A percentile compares a stretch with the other conserved stretches of the same genome.
Evolutionary conservation across 2,888 invertebrate species (phyloP).

Genomic region (Eilema caniola): DNA sequence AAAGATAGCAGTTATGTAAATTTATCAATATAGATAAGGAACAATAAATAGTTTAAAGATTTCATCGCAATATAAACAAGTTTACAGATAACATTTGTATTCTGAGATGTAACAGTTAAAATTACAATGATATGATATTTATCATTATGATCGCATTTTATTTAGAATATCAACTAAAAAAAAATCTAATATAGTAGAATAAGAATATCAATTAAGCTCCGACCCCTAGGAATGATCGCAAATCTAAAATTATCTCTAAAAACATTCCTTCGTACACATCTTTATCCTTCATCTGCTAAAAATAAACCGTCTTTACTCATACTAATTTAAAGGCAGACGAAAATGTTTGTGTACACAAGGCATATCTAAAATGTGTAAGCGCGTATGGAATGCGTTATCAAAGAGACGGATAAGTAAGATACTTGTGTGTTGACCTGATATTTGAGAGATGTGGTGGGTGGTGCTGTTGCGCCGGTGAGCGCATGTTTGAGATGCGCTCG

Average conservation of each 20-base stretch:
- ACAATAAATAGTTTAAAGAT: conserved; percentile 74
- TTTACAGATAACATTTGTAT: conserved; percentile 57
- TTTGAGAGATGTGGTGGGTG: conserved; percentile 81
- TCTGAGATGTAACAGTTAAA: conserved; percentile 44
- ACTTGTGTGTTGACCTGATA: conserved; percentile 66
- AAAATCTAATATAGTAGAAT: not conserved
- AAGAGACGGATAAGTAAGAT: conserved; percentile 20
- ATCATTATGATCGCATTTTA: not conserved
- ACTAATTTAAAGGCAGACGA: not conserved
- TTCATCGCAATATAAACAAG: conserved; percentile 72
- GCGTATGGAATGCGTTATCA: conserved; percentile 24
- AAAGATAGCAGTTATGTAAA: conserved; percentile 77
- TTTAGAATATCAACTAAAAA: not conserved
- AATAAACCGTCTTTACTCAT: conserved; percentile 9
- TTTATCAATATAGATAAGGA: conserved; percentile 84
- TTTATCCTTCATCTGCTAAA: conserved; percentile 12
- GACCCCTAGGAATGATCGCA: not conserved
- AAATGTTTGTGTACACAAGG: conserved; percentile 14
- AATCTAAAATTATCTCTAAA: conserved; percentile 9
- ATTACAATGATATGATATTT: not conserved
- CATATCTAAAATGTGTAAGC: conserved; percentile 7
- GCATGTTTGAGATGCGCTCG: conserved; percentile 96
- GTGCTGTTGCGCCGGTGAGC: conserved; percentile 90
- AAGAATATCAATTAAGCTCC: not conserved
- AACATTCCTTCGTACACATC: conserved; percentile 2